These are phyloP conservation scores for Wasmannia auropunctata DNA, from an alignment of 1,140 invertebrate species.

Conservation along the genomic window DNA sequence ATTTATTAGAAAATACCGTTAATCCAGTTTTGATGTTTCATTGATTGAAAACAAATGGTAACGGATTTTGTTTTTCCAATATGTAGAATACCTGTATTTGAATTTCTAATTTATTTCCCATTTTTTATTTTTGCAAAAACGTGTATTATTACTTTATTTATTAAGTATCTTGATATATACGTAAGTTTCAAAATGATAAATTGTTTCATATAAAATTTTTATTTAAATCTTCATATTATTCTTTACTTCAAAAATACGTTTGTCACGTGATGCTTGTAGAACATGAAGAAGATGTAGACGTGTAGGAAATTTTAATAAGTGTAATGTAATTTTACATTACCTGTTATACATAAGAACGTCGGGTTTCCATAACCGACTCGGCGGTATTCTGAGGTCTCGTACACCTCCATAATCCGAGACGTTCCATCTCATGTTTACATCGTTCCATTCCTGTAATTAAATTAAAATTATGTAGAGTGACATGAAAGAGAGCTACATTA, in stretches of 20 bases:
- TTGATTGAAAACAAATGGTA: neutral
- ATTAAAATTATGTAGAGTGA: constrained; percentile 9
- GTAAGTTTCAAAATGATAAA: neutral
- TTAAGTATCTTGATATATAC: no score
- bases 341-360: constrained; percentile 99
- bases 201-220: neutral
- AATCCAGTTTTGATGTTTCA: neutral
- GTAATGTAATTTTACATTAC: constrained; percentile 85
- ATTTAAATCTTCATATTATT: neutral
- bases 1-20: neutral
- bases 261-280: neutral
- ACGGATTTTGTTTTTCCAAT: no score
- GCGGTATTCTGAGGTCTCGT: constrained; percentile 97
- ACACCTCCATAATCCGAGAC: constrained; percentile 98
- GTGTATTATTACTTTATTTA: neutral
- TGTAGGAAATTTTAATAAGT: constrained; percentile 5
- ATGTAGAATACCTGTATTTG: neutral
- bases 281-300: neutral
- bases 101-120: neutral
- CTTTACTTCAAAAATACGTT: neutral
- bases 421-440: constrained; percentile 99
- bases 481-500: neutral
- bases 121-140: neutral
- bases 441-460: constrained; percentile 96
- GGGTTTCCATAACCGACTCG: constrained; percentile 98